Base-by-base conservation (phyloP, 2,888 invertebrate species). In the Agrotis puta region DNA sequence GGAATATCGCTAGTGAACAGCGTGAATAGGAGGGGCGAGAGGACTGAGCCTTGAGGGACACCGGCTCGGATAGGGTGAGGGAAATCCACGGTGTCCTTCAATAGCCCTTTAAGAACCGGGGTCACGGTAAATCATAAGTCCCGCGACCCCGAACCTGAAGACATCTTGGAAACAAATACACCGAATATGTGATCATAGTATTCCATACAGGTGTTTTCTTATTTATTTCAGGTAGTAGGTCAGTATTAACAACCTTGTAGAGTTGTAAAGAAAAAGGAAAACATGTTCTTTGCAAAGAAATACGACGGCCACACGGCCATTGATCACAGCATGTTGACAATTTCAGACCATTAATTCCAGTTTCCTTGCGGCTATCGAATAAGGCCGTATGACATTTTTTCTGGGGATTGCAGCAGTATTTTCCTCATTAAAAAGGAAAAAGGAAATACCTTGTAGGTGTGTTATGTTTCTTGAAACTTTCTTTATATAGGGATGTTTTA, bases 101-200 rank as follows among this genome's bases (percentile, higher is more conserved):
- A n/a, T n/a, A n/a, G n/a, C n/a, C n/a, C n/a, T n/a, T n/a, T n/a
- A n/a, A n/a, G n/a, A n/a, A n/a, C n/a, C n/a, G n/a, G n/a, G n/a
- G n/a, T n/a, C n/a, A n/a, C n/a, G n/a, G n/a, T n/a, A n/a, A n/a
- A n/a, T n/a, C n/a, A n/a, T n/a, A n/a, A n/a, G n/a, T n/a, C n/a
- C n/a, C n/a, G n/a, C n/a, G n/a, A n/a, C n/a, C n/a, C n/a, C n/a
- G n/a, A n/a, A n/a, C n/a, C n/a, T n/a, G n/a, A 20, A 66, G 22
- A 64, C 70, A 76, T 64, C 39, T 48, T 33, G 9, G 50, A 24
- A 43, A 62, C 57, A 67, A 73, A 70, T 56, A 56, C 43, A 9
- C n/a, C 27, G n/a, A 22, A 80, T 70, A n/a, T 54, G 43, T 18
- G 14, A 33, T 53, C 24, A 13, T 16, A 33, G 20, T 57, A 48